Base-by-base conservation (phyloP, 2,113 vertebrate genomes). In the Corythornis vintsioides region DNA sequence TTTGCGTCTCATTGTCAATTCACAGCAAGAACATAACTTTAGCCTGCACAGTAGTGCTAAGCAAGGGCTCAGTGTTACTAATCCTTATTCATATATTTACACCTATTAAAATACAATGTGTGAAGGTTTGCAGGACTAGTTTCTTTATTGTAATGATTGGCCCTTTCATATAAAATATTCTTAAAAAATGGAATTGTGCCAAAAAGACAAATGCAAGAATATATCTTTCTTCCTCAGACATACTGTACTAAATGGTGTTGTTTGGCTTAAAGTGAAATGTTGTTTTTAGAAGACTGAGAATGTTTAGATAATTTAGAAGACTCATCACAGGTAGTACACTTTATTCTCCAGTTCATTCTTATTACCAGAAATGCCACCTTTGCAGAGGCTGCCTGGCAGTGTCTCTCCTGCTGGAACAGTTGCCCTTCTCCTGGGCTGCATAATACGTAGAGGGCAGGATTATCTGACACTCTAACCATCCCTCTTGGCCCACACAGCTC, bases 351-450 rank as follows among this genome's bases (percentile, higher is more conserved):
- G 29, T 82, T 92, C 83, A 31, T 84, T 74, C 72, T 74, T 67
- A 88, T 77, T 86, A 65, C 45, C 65, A 86, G 87, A 74, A 92
- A 86, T 57, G 63, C 69, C 76, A 92, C 82, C 87, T 91, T 79
- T 7, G 19, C 89, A 80, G 87, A 96, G 87, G 65, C 82, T 83
- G 91, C 48, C 89, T 67, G 79, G 43, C 61, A 6, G 26, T 21
- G 48, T 94, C 79, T 89, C 85, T 96, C 92, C 95, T 67, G 1
- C 85, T 72, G 84, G 82, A 96, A 86, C 13, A 3, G 84, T 93
- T 95, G 95, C 89, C 94, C 91, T 95, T 95, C 94, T 96, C 79
- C 69, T 82, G 67, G 87, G 85, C 95, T 94, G 92, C 84, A 94
- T 95, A 95, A 96, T 94, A 72, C 88, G 91, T 53, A 45, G 64